These are phyloP conservation scores for Pasiphila rectangulata DNA, from an alignment of 2,888 invertebrate genomes.

Conservation along the genomic window DNA sequence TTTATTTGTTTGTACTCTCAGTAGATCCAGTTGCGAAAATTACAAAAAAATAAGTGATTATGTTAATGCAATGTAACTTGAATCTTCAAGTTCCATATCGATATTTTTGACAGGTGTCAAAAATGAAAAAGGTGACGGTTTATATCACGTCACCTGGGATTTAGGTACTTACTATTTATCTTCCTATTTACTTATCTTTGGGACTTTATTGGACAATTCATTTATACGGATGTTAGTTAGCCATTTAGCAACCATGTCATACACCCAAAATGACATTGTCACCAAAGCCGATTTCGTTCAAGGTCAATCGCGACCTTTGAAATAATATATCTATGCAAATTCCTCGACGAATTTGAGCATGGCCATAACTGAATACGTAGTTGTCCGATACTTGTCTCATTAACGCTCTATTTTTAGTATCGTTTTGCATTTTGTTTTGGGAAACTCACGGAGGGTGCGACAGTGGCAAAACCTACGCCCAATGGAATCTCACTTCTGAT, in stretches of 20 bases:
- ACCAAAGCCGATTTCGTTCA: slow-evolving; percentile 27
- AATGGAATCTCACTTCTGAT: too few species aligned
- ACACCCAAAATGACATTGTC: slow-evolving; percentile 22
- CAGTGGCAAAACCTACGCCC: too few species aligned
- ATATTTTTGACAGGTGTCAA: too few species aligned
- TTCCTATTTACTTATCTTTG: background rate
- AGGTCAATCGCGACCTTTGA: slow-evolving; percentile 37
- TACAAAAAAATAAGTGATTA: too few species aligned
- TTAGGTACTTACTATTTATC: background rate
- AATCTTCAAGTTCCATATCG: too few species aligned
- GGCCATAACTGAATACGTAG: slow-evolving; percentile 14
- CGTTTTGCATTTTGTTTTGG: slow-evolving; percentile 10
- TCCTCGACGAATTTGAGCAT: slow-evolving; percentile 27
- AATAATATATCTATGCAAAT: slow-evolving; percentile 34
- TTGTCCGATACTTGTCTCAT: slow-evolving; percentile 30
- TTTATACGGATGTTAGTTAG: background rate
- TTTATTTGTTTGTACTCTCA: too few species aligned
- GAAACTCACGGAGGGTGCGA: background rate
- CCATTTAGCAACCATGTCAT: background rate
- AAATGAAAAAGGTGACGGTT: too few species aligned
- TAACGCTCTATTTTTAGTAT: slow-evolving; percentile 24
- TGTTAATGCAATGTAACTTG: too few species aligned
- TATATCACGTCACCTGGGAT: background rate
- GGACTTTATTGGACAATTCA: background rate
- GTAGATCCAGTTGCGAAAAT: too few species aligned